These are phyloP conservation scores for Mayetiola destructor DNA, from an alignment of 2,888 invertebrate species.

Conservation along the genomic window DNA sequence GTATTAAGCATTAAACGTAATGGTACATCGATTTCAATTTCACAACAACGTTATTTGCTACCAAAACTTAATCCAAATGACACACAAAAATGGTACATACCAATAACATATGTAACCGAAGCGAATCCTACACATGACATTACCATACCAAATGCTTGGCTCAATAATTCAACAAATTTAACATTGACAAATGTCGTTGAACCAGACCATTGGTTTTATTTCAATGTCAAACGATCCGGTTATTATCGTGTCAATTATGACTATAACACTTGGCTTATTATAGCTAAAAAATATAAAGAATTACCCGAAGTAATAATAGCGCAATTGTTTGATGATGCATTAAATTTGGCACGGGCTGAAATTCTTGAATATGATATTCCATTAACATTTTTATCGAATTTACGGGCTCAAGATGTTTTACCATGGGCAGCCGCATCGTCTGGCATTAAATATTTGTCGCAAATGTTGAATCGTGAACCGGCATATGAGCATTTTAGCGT, in stretches of 20 bases:
- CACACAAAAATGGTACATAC: constrained; percentile 13
- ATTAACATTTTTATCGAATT: constrained; percentile 37
- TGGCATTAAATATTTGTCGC: constrained; percentile 42
- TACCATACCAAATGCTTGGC: constrained; percentile 23
- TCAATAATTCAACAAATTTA: constrained; percentile 24
- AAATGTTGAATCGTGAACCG: constrained; percentile 43
- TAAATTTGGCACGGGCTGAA: constrained; percentile 43
- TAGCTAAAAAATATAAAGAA: constrained; percentile 39
- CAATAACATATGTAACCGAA: constrained; percentile 14
- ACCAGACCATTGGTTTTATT: constrained; percentile 15
- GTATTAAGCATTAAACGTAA: constrained; percentile 42
- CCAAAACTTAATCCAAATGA: constrained; percentile 26
- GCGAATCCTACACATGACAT: background rate
- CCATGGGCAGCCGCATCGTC: constrained; percentile 45
- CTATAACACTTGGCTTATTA: constrained; percentile 41
- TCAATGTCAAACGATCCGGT: constrained; percentile 38
- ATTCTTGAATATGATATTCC: constrained; percentile 43
- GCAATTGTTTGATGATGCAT: constrained; percentile 54
- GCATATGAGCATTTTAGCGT: constrained; percentile 46
- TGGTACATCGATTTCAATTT: constrained; percentile 26
- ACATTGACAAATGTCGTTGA: constrained; percentile 24
- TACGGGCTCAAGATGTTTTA: constrained; percentile 40
- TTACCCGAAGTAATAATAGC: constrained; percentile 47
- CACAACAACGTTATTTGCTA: constrained; percentile 28
- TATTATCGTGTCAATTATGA: constrained; percentile 56